Percentiles rank a stretch among this genome's conserved stretches.
These are phyloP conservation scores for Cynaeus angustus DNA, from an alignment of 2,888 invertebrate genomes.

Conservation along the genomic window DNA sequence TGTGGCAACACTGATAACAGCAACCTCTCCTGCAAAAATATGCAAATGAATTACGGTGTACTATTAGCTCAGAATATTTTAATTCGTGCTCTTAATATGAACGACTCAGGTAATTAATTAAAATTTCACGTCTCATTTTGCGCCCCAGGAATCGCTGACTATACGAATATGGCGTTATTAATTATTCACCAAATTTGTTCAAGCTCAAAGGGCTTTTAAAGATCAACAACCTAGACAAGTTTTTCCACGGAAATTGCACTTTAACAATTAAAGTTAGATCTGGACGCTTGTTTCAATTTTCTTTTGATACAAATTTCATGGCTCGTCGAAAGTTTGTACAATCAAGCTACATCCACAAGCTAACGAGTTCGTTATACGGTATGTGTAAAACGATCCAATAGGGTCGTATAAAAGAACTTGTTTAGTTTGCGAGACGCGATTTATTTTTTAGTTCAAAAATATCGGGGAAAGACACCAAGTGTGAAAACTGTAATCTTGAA, in stretches of 20 bases:
- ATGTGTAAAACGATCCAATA: not conserved
- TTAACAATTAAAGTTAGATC: not conserved
- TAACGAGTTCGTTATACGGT: not conserved
- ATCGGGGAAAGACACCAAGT: too few species aligned
- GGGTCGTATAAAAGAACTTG: not conserved
- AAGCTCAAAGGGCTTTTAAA: too few species aligned
- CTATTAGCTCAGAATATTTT: slow-evolving; percentile 22
- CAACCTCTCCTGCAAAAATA: slow-evolving; percentile 81
- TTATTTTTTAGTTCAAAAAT: too few species aligned
- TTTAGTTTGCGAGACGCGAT: too few species aligned
- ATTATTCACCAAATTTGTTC: not conserved
- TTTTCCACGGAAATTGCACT: too few species aligned
- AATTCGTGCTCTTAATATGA: slow-evolving; percentile 10
- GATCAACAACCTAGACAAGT: too few species aligned
- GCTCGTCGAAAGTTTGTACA: not conserved
- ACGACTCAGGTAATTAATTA: slow-evolving; percentile 16
- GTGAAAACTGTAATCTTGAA: too few species aligned
- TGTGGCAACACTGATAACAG: slow-evolving; percentile 91
- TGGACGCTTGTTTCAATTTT: not conserved
- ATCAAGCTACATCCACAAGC: not conserved
- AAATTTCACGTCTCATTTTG: slow-evolving; percentile 13
- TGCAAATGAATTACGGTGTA: slow-evolving; percentile 17
- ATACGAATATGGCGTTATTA: slow-evolving; percentile 1
- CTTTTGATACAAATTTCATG: not conserved
- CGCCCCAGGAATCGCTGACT: not conserved